Evolutionary conservation across 2,888 invertebrate species (phyloP).

Genomic region (Pantelozetes paolii): DNA sequence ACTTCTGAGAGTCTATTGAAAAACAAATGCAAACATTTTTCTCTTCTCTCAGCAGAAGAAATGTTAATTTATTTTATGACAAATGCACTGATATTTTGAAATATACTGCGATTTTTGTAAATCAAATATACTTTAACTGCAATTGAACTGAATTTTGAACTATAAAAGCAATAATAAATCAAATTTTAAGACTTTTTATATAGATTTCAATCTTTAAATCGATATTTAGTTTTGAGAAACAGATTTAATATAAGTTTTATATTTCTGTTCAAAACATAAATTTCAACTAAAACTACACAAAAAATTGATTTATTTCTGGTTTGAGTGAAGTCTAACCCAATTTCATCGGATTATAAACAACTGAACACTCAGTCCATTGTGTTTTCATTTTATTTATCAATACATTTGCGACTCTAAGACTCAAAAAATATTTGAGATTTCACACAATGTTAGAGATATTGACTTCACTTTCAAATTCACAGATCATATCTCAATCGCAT

Average conservation of each 20-base stretch:
- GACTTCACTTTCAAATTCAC: too few species aligned
- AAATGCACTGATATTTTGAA: neutral
- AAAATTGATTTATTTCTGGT: neutral
- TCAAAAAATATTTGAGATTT: too few species aligned
- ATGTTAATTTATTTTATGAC: neutral
- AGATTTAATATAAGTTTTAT: neutral
- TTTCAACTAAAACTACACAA: neutral
- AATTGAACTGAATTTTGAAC: neutral
- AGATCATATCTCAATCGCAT: too few species aligned
- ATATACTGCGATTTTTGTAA: too few species aligned
- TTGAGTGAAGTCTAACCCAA: neutral
- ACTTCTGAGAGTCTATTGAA: neutral
- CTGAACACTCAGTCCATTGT: neutral
- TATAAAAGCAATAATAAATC: neutral
- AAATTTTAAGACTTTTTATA: neutral
- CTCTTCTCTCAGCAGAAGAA: too few species aligned
- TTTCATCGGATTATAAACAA: neutral
- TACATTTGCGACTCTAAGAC: too few species aligned
- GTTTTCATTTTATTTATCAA: neutral
- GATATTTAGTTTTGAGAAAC: neutral
- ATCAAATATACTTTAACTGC: too few species aligned
- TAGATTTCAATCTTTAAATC: conserved; percentile 1
- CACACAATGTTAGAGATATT: too few species aligned
- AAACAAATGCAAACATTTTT: neutral
- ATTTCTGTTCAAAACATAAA: neutral